phyloP scores from a whole-genome alignment of 1,140 invertebrate species.

The Papilio machaon region DNA sequence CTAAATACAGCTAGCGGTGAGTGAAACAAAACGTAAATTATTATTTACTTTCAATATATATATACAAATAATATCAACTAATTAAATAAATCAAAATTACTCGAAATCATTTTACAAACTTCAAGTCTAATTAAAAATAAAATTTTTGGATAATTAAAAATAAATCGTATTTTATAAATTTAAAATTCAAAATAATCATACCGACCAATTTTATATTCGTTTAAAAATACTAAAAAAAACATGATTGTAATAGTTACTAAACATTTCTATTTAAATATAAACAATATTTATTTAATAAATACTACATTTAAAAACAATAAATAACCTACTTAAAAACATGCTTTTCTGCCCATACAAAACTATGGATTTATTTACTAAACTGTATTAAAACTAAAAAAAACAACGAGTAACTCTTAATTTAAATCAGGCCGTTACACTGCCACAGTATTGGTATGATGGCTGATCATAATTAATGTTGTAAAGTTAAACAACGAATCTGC shows the following conservation, averaged over 20 bases:
- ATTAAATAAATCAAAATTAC: background rate
- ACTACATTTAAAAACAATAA: constrained; percentile 18
- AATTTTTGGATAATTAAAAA: background rate
- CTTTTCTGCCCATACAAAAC: background rate
- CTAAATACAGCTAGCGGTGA: constrained; percentile 23
- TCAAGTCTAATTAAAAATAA: background rate
- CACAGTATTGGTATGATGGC: background rate
- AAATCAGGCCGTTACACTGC: constrained; percentile 16
- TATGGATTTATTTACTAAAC: constrained; percentile 3
- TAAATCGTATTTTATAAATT: background rate
- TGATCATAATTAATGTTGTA: too few species aligned
- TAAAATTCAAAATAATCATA: background rate
- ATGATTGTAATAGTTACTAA: constrained; percentile 3
- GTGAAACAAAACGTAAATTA: background rate
- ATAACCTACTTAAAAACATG: constrained; percentile 10
- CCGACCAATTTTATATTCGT: background rate
- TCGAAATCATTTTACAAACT: background rate
- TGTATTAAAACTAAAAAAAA: constrained; percentile 31
- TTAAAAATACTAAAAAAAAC: background rate
- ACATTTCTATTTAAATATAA: background rate
- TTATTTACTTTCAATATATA: constrained; percentile 1
- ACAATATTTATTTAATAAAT: constrained; percentile 21
- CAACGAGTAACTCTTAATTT: constrained; percentile 15
- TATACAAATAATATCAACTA: constrained; percentile 3
- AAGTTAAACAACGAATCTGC: too few species aligned